Percentiles rank a stretch among this genome's conserved stretches.
Conservation (phyloP, 2,888 invertebrate genomes). For the Euzetes globulus region DNA sequence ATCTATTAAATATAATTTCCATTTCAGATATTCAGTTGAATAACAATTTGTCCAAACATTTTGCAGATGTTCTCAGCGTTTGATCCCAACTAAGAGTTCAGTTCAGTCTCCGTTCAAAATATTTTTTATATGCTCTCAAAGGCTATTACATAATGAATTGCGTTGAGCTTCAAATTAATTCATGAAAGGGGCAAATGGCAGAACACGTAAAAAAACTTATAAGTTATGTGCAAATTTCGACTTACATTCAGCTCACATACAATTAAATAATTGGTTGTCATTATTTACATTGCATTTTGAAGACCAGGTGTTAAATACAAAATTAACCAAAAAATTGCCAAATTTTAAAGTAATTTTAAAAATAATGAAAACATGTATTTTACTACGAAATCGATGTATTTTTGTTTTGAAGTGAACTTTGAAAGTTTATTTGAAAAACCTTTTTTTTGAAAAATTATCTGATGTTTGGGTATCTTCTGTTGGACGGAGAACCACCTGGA, state of each 20-base stretch:
- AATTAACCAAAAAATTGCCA: neutral
- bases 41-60: slow-evolving; percentile 2
- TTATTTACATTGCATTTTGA: neutral
- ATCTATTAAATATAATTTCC: slow-evolving; percentile 4
- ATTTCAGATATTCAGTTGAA: slow-evolving; percentile 2
- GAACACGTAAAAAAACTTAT: neutral
- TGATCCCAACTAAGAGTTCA: neutral
- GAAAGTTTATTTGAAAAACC: neutral
- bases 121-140: neutral
- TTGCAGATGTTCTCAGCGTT: slow-evolving; percentile 3
- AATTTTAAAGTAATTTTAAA: neutral
- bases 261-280: slow-evolving; percentile 8
- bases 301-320: slow-evolving; percentile 4
- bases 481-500: neutral
- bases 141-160: neutral
- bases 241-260: neutral
- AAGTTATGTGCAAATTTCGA: neutral
- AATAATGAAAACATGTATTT: neutral
- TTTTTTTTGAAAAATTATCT: neutral
- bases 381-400: neutral
- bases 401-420: neutral
- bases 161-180: neutral
- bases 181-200: neutral
- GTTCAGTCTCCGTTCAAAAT: neutral
- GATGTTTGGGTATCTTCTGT: neutral